Evolutionary conservation across 2,888 invertebrate genomes (phyloP), one percentile per base, ranked within the genome.

Genomic region (Urechis unicinctus): DNA sequence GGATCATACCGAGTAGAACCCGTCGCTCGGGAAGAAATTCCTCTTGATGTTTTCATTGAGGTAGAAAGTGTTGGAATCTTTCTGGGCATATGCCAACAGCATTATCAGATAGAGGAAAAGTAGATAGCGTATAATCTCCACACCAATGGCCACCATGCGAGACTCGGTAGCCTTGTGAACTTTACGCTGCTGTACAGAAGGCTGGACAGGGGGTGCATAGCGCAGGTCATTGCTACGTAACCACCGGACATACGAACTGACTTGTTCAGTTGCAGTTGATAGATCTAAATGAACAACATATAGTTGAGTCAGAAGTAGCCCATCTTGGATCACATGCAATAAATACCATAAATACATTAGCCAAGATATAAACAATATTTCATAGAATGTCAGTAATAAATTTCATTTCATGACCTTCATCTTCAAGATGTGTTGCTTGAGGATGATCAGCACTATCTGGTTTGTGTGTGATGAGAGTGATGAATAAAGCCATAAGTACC

Each of bases 31-130:
- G 26, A 45, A 44, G 31, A 30, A 22, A 30, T 21, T 25, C 6
- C 52, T 22, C 3, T 13, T 29, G 30, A 56, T 28, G 42, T 26
- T 22, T 13, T 44, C 30, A 49, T 56, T 56, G 13, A 44, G 43
- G 28, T 26, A 26, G 49, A 21, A 53, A 42, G 53, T 25, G 25
- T 49, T 47, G 13, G 36, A 21, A n/a, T 49, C 53, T 25, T 53
- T 49, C 13, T 48, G 56, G 3, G 26, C 50, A 28, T 56, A 56
- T 1, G 53, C 43, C 17, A 56, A 29, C 42, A 56, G 44, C 1
- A 51, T 3, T 3, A 56, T 26, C 5, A 56, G 56, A 25, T 53
- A 56, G 43, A 52, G 41, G 47, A 50, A 56, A 36, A 56, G 22
- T 13, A 45, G 5, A 25, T 56, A 56, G n/a, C 53, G 50, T 4